Base-by-base conservation (phyloP, 2,888 invertebrate species). In the Microctonus brassicae region DNA sequence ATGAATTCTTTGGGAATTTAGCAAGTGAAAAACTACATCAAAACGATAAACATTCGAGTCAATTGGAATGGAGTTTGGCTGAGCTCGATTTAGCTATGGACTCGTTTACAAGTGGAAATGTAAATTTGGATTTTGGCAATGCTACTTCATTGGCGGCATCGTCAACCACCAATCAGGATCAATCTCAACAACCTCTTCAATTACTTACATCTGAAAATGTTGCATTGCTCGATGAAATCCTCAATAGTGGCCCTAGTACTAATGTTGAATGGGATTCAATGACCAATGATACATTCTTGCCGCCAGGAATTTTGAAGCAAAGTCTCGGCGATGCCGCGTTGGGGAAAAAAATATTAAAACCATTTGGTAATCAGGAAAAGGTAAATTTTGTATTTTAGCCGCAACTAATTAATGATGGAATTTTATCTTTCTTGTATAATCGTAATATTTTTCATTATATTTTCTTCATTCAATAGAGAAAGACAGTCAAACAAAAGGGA, bases 401-500 rank as follows among this genome's bases (percentile, higher is more conserved):
- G 52, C 1, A 17, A 29, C 9, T 26, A 11, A 58, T 58, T 33
- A 20, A 47, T 26, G 64, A 61, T 33, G 22, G 33, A 20, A 11
- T 11, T 26, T 20, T 24, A 11, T 70, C 7, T 57, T 33, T 3
- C 10, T 67, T n/a, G n/a, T n/a, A n/a, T 20, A n/a, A 55, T n/a
- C 5, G 2, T 22, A 24, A 22, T 29, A 24, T n/a, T 61, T 61
- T 10, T 17, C 26, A n/a, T 66, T 64, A 52, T 58, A 11, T 62
- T 52, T 71, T 71, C 4, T 71, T 71, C 4, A n/a, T n/a, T n/a
- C 70, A 82, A 82, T 82, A 82, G 73, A 83, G 81, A 63, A 76
- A 65, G 57, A 76, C 81, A 74, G 80, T 80, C 13, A 83, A 86
- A 73, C 88, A 89, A 47, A 90, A 90, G 77, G 91, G 90, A 78